Conservation (phyloP, 2,113 vertebrate species). For the Proterorhinus semilunaris region DNA sequence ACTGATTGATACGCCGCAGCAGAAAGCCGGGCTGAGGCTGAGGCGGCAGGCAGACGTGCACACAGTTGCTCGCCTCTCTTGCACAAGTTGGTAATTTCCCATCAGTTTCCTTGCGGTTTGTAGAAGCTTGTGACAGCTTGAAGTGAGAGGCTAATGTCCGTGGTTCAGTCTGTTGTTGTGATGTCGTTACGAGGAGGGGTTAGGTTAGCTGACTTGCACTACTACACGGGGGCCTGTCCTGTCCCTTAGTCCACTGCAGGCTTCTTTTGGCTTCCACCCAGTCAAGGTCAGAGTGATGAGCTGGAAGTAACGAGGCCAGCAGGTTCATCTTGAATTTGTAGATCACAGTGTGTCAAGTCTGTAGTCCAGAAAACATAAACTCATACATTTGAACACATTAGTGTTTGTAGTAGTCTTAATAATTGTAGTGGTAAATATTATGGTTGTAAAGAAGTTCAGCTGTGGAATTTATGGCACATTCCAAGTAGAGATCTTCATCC, state of each 20-base stretch:
- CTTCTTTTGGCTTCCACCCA: not conserved
- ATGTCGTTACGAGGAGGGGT: not conserved
- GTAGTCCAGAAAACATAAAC: too few relatives aligned
- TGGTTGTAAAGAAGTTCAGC: too few relatives aligned
- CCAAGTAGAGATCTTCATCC: too few relatives aligned
- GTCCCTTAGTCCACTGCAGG: conserved; percentile 1
- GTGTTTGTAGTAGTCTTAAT: too few relatives aligned
- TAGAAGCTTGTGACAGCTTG: not conserved
- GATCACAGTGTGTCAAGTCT: too few relatives aligned
- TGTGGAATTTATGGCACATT: too few relatives aligned
- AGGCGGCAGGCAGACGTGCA: not conserved
- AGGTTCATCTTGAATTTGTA: not conserved
- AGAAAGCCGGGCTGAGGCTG: not conserved
- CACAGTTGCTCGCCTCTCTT: not conserved
- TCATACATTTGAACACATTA: too few relatives aligned
- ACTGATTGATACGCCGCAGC: not conserved
- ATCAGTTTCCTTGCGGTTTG: not conserved
- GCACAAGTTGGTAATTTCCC: not conserved
- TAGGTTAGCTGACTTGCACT: not conserved
- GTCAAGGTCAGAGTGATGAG: conserved; percentile 22
- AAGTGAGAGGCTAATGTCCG: not conserved
- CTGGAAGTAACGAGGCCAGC: not conserved
- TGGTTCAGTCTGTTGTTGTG: not conserved
- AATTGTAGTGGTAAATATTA: too few relatives aligned
- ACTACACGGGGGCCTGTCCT: conserved; percentile 1